phyloP scores from a whole-genome alignment of 2,888 invertebrate species.

The Lycia hirtaria region DNA sequence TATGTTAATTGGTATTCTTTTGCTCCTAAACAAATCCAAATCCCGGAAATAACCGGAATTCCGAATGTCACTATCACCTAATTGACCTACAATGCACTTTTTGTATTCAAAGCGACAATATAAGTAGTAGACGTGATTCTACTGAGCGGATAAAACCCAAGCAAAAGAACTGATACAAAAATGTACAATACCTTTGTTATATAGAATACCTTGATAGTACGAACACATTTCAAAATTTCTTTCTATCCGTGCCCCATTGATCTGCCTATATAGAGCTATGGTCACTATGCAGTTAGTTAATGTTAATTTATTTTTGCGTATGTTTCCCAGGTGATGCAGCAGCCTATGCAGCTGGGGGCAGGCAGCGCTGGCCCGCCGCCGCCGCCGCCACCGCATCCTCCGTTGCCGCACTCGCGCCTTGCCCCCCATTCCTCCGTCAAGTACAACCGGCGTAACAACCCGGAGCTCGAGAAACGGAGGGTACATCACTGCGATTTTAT shows the following conservation, averaged over 20 bases:
- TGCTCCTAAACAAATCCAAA: too few relatives aligned
- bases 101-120: not conserved
- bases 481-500: conserved; percentile 98
- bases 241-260: too few relatives aligned
- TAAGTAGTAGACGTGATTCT: not conserved
- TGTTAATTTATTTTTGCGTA: not conserved
- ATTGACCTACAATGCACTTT: too few relatives aligned
- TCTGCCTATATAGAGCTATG: too few relatives aligned
- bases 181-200: too few relatives aligned
- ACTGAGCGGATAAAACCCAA: too few relatives aligned
- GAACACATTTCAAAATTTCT: too few relatives aligned
- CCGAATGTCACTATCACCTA: too few relatives aligned
- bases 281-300: not conserved
- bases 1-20: too few relatives aligned
- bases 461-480: conserved; percentile 97
- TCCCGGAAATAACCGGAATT: too few relatives aligned
- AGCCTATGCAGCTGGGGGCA: conserved; percentile 57
- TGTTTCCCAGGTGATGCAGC: conserved; percentile 43
- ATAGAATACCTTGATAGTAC: too few relatives aligned
- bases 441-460: conserved; percentile 98
- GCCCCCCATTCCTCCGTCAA: conserved; percentile 81
- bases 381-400: conserved; percentile 49
- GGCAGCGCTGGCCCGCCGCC: conserved; percentile 48
- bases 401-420: conserved; percentile 66
- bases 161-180: too few relatives aligned